A percentile compares a stretch with the other conserved stretches of the same genome.
These are phyloP conservation scores for Drosophila falleni DNA, from an alignment of 2,888 invertebrate genomes.

Conservation along the genomic window DNA sequence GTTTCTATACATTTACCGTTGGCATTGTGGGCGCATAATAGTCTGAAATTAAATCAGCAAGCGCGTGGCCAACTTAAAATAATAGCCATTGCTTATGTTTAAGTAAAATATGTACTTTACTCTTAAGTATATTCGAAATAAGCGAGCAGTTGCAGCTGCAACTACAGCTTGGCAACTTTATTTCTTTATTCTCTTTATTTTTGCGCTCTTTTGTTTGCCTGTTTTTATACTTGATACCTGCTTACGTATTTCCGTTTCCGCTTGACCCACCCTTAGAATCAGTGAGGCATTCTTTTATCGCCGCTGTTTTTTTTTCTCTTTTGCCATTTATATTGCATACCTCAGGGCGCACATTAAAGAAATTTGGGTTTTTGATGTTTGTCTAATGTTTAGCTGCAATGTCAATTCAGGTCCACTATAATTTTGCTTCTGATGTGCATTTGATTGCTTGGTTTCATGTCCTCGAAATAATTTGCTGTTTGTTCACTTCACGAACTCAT, in stretches of 20 bases:
- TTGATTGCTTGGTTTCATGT: conserved; percentile 29
- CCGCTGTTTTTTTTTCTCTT: neutral
- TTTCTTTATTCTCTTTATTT: conserved; percentile 23
- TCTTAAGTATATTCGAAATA: conserved; percentile 45
- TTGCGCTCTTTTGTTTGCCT: conserved; percentile 27
- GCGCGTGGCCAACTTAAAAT: conserved; percentile 80
- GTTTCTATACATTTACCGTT: conserved; percentile 63
- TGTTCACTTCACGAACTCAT: conserved; percentile 22
- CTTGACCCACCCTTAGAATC: conserved; percentile 37
- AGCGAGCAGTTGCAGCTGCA: conserved; percentile 27
- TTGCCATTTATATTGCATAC: conserved; percentile 31
- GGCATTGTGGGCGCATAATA: conserved; percentile 77
- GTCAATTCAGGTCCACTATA: neutral
- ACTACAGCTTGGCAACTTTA: conserved; percentile 31
- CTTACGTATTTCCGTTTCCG: conserved; percentile 66
- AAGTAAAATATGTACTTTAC: conserved; percentile 72
- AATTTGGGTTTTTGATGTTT: conserved; percentile 16
- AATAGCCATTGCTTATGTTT: conserved; percentile 80
- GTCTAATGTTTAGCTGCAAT: conserved; percentile 32
- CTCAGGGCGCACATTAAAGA: neutral
- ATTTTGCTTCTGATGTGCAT: conserved; percentile 31
- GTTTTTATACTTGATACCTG: conserved; percentile 34
- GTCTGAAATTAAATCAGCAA: conserved; percentile 78
- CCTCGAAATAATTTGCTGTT: conserved; percentile 52
- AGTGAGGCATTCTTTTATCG: conserved; percentile 4